Evolutionary conservation across 1,140 invertebrate genomes (phyloP).

Genomic region (Drosophila truncata): DNA sequence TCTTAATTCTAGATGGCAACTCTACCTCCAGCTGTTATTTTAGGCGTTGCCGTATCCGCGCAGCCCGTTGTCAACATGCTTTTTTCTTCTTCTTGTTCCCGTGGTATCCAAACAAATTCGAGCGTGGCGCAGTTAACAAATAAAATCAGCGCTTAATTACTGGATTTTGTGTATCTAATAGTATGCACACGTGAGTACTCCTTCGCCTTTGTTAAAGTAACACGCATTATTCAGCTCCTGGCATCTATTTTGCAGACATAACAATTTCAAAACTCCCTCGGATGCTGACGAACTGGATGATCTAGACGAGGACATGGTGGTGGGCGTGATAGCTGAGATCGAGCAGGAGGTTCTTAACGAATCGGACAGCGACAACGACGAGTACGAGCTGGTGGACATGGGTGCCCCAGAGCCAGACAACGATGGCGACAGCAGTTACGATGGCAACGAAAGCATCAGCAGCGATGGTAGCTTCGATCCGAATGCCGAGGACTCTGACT

Average conservation of each 20-base stretch:
- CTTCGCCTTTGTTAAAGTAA: no score
- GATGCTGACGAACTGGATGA: constrained; percentile 78
- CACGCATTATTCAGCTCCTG: neutral
- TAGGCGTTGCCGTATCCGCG: neutral
- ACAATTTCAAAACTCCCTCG: constrained; percentile 71
- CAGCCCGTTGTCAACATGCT: constrained; percentile 31
- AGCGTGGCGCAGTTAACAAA: constrained; percentile 53
- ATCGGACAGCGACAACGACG: constrained; percentile 67
- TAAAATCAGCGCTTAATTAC: constrained; percentile 26
- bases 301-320: constrained; percentile 71
- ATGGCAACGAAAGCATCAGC: constrained; percentile 54
- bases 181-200: constrained; percentile 68
- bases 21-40: constrained; percentile 30
- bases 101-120: constrained; percentile 55
- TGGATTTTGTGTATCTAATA: constrained; percentile 22
- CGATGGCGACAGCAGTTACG: constrained; percentile 39
- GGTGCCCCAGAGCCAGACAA: constrained; percentile 30
- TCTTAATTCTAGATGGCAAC: neutral
- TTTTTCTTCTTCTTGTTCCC: constrained; percentile 64
- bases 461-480: constrained; percentile 73
- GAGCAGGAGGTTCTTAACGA: constrained; percentile 71
- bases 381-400: constrained; percentile 51
- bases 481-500: constrained; percentile 67
- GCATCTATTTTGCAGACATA: constrained; percentile 39
- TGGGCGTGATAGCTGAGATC: constrained; percentile 71